Evolutionary conservation across 2,113 vertebrate genomes (phyloP).

Genomic region (Empidonax traillii): DNA sequence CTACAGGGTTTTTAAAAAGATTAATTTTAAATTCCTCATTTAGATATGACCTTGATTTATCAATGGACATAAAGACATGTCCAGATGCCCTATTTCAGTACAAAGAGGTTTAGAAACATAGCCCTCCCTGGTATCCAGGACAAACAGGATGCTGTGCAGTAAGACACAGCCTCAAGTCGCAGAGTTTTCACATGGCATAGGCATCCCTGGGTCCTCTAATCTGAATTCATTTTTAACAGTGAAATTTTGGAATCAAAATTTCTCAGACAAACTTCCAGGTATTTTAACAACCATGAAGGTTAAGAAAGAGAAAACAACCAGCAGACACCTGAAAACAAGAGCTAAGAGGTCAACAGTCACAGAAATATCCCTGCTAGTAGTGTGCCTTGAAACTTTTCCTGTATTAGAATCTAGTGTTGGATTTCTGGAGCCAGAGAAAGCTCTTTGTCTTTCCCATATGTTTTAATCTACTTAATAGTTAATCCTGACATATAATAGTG

Average conservation of each 20-base stretch:
- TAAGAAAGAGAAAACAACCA: not conserved
- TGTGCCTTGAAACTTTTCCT: not conserved
- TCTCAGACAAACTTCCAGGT: not conserved
- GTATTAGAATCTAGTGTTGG: not conserved
- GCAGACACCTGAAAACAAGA: not conserved
- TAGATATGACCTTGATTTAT: not conserved
- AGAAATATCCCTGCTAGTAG: not conserved
- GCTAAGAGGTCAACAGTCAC: not conserved
- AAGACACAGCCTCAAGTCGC: rapidly evolving
- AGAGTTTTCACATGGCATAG: not conserved
- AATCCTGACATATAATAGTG: not conserved
- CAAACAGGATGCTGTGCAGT: not conserved
- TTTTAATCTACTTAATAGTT: not conserved
- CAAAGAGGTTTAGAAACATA: not conserved
- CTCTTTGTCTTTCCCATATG: not conserved
- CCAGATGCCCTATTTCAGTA: not conserved
- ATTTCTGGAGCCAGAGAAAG: not conserved
- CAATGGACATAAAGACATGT: not conserved
- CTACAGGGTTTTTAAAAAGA: not conserved
- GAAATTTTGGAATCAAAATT: not conserved
- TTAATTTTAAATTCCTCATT: not conserved
- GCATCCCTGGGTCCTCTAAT: not conserved
- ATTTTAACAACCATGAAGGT: not conserved
- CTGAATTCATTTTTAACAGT: not conserved
- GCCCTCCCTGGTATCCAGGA: not conserved